Conservation (phyloP, 2,888 invertebrate species). For the Argyra leucocephala region DNA sequence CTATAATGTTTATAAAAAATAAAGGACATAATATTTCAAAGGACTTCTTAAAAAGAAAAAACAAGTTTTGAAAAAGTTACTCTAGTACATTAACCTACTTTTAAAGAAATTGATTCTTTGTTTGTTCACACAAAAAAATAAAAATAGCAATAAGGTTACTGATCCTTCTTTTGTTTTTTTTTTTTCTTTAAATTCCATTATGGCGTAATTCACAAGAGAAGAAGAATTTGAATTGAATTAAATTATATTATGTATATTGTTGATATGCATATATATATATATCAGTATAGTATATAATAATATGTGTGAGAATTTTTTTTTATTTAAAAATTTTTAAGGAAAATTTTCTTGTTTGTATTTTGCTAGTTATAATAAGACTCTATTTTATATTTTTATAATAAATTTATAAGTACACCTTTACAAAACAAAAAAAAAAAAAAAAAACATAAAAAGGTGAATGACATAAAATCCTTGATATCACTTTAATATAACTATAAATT, state of each 20-base stretch:
- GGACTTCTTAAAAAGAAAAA: background rate
- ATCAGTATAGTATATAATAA: too few species aligned
- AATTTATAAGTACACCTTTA: background rate
- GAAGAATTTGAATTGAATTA: too few species aligned
- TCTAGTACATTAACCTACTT: background rate
- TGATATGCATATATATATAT: too few species aligned
- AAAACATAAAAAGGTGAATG: background rate
- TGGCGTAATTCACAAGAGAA: too few species aligned
- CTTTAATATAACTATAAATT: background rate
- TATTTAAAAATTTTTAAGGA: too few species aligned
- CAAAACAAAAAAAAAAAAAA: background rate
- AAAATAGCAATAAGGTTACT: background rate
- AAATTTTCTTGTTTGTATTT: too few species aligned
- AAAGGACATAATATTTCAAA: background rate
- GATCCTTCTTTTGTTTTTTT: background rate
- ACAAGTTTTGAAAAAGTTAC: background rate
- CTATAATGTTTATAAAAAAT: too few species aligned
- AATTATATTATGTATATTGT: too few species aligned
- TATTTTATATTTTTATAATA: too few species aligned
- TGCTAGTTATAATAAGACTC: too few species aligned
- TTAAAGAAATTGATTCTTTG: background rate
- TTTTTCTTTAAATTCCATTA: background rate
- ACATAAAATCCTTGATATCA: slow-evolving; percentile 4
- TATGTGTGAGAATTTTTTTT: too few species aligned
- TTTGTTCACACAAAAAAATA: too few species aligned